phyloP scores from a whole-genome alignment of 2,888 invertebrate genomes.

The Axea sp. region DNA sequence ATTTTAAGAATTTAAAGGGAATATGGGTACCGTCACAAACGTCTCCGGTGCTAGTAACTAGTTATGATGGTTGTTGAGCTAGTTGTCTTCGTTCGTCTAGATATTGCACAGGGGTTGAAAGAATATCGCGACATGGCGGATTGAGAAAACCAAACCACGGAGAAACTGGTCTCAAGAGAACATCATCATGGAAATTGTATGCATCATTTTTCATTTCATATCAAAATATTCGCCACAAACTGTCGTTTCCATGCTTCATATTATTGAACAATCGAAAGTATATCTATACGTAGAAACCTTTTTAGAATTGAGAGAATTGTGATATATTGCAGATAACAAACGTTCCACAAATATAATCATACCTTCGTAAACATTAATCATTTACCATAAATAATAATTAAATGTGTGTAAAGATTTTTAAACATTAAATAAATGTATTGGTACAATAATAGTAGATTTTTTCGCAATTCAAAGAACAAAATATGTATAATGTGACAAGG shows the following conservation, averaged over 20 bases:
- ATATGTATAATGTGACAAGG: too few species aligned
- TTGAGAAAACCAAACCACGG: slow-evolving; percentile 66
- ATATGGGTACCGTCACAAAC: too few species aligned
- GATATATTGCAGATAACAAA: too few species aligned
- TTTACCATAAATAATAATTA: too few species aligned
- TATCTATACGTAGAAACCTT: neutral
- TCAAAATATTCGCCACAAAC: slow-evolving; percentile 29
- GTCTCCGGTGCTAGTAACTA: slow-evolving; percentile 64
- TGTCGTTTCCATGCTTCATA: slow-evolving; percentile 8
- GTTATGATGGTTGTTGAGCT: slow-evolving; percentile 66
- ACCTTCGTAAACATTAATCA: too few species aligned
- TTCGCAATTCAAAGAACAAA: too few species aligned
- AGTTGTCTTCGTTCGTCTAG: slow-evolving; percentile 72
- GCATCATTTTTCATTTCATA: slow-evolving; percentile 72
- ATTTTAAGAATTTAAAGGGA: too few species aligned
- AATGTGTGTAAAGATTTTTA: too few species aligned
- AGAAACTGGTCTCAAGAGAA: slow-evolving; percentile 70
- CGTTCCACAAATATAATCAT: too few species aligned
- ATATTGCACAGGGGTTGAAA: slow-evolving; percentile 62
- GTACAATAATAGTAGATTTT: too few species aligned
- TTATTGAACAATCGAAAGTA: slow-evolving; percentile 12
- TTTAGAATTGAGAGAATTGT: too few species aligned
- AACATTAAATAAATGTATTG: too few species aligned
- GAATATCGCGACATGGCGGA: slow-evolving; percentile 63
- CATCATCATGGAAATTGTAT: slow-evolving; percentile 78